phyloP scores from a whole-genome alignment of 2,888 invertebrate genomes.

The Lithophane ornitopus region DNA sequence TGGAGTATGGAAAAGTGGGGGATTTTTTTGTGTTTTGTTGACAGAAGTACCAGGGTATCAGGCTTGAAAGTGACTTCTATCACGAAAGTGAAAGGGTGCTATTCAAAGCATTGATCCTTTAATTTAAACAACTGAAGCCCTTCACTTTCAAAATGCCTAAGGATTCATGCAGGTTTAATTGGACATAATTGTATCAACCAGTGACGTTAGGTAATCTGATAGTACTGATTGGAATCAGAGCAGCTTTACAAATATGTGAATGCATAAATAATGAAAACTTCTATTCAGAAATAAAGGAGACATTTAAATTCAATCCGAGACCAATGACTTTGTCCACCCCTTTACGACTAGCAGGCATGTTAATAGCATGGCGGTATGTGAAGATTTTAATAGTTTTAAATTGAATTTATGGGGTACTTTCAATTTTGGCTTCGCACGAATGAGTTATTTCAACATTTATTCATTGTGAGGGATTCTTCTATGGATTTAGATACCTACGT shows the following conservation, averaged over 20 bases:
- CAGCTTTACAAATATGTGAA: not conserved
- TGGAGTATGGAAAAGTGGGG: constrained; percentile 17
- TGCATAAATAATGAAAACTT: constrained; percentile 6
- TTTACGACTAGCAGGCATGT: constrained; percentile 15
- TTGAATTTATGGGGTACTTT: constrained; percentile 48
- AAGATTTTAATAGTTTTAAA: constrained; percentile 43
- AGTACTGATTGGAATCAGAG: not conserved
- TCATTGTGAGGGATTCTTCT: not conserved
- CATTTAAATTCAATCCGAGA: constrained; percentile 44
- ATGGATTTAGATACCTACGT: not conserved
- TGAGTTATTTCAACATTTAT: constrained; percentile 13
- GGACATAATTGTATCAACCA: not conserved
- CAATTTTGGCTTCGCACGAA: constrained; percentile 21
- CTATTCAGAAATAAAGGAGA: constrained; percentile 15
- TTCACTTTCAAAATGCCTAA: constrained; percentile 14
- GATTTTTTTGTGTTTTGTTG: constrained; percentile 20
- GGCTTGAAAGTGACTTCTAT: not conserved
- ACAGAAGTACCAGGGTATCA: not conserved
- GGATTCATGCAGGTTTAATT: constrained; percentile 3
- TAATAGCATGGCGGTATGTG: constrained; percentile 47
- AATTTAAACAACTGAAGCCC: not conserved
- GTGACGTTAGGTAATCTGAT: not conserved
- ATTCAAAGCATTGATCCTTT: not conserved
- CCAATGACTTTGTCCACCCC: constrained; percentile 38
- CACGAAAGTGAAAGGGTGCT: not conserved